Conservation (phyloP, 1,140 invertebrate species). For the Bombus picipes region DNA sequence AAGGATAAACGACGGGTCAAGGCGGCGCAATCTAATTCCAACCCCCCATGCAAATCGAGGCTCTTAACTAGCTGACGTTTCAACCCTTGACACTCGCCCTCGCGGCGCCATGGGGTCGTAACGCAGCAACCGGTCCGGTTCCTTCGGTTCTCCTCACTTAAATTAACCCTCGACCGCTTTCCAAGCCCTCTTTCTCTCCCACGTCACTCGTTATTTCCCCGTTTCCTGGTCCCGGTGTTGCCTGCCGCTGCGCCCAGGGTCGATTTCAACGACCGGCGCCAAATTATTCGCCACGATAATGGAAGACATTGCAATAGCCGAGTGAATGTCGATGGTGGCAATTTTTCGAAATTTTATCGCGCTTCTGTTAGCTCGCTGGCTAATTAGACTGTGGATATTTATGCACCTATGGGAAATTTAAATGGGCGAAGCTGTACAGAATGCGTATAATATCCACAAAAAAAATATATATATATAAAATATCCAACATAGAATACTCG, state of each 20-base stretch:
- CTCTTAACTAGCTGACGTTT: conserved; percentile 66
- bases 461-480: no score
- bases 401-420: background rate
- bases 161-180: conserved; percentile 59
- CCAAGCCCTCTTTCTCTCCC: background rate
- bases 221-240: background rate
- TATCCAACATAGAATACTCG: no score
- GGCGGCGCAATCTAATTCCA: conserved; percentile 65
- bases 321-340: background rate
- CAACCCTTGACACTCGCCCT: conserved; percentile 68
- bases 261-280: conserved; percentile 40
- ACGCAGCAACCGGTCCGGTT: conserved; percentile 39
- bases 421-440: background rate
- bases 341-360: background rate
- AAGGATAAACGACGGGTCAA: conserved; percentile 66
- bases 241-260: background rate
- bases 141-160: conserved; percentile 59
- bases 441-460: no score
- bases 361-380: background rate
- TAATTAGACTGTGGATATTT: background rate
- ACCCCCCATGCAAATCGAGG: conserved; percentile 68
- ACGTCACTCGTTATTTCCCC: conserved; percentile 31
- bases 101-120: conserved; percentile 22
- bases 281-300: conserved; percentile 29
- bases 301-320: background rate